Evolutionary conservation across 2,888 invertebrate genomes (phyloP).

Genomic region (Drosophila prolongata): DNA sequence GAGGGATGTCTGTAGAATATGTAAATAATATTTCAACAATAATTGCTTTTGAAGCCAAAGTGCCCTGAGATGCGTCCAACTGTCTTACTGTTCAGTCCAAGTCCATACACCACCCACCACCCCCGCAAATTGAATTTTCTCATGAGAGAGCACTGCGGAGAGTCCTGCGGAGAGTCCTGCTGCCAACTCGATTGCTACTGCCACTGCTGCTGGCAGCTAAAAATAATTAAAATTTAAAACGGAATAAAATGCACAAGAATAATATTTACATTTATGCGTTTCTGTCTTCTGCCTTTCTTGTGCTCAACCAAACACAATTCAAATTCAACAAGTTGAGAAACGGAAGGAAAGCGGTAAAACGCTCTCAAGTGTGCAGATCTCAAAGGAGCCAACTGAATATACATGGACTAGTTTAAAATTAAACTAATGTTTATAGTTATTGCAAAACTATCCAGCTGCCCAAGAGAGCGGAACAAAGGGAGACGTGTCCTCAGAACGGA

Average conservation of each 20-base stretch:
- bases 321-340: conserved; percentile 66
- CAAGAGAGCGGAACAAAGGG: conserved; percentile 27
- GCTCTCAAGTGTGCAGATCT: conserved; percentile 40
- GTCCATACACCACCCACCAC: neutral
- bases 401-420: conserved; percentile 68
- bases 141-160: conserved; percentile 28
- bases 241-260: conserved; percentile 73
- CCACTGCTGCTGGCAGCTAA: conserved; percentile 50
- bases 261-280: conserved; percentile 71
- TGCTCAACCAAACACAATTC: conserved; percentile 55
- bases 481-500: conserved; percentile 36
- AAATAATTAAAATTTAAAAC: conserved; percentile 73
- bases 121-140: conserved; percentile 56
- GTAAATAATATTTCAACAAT: conserved; percentile 74
- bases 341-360: conserved; percentile 32
- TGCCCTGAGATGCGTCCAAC: conserved; percentile 49
- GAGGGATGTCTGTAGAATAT: conserved; percentile 47
- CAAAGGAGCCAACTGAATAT: conserved; percentile 40
- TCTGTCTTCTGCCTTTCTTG: conserved; percentile 18
- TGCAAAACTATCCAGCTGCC: conserved; percentile 48
- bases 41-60: conserved; percentile 70
- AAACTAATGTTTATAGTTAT: conserved; percentile 72
- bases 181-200: neutral
- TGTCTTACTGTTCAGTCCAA: conserved; percentile 3
- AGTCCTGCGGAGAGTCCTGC: too few species aligned